Percentiles rank a stretch among this genome's conserved stretches.
phyloP scores from a whole-genome alignment of 1,140 invertebrate genomes.

The Diorhabda elongata region DNA sequence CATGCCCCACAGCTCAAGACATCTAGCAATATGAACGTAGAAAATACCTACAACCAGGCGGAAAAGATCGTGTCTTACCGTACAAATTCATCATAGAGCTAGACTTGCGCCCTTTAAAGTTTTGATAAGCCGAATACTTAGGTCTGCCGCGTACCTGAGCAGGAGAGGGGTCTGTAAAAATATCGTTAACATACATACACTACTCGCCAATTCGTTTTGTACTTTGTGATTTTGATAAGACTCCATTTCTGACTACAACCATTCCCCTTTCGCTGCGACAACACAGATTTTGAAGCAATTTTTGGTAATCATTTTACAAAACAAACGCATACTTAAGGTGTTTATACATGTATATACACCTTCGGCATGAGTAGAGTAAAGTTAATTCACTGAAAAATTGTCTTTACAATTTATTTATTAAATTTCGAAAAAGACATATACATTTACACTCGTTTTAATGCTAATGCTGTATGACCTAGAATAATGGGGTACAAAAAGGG shows the following conservation, averaged over 20 bases:
- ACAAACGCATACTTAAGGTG: no score
- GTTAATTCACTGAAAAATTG: no score
- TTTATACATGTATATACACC: no score
- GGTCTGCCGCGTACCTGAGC: constrained; percentile 70
- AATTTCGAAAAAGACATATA: no score
- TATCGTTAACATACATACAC: constrained; percentile 55
- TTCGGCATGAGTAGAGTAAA: no score
- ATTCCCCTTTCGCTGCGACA: constrained; percentile 8
- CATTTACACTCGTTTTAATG: no score
- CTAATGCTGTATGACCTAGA: no score
- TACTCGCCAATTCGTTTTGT: constrained; percentile 40
- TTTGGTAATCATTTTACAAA: not conserved
- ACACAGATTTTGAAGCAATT: constrained; percentile 22
- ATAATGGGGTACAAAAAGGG: no score
- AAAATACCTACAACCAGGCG: constrained; percentile 29
- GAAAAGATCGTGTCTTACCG: constrained; percentile 64
- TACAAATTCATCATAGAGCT: constrained; percentile 91
- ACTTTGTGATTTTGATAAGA: not conserved
- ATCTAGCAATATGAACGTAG: constrained; percentile 32
- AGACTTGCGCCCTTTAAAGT: constrained; percentile 83
- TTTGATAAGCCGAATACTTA: constrained; percentile 79
- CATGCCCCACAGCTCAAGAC: constrained; percentile 42
- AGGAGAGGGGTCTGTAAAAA: constrained; percentile 60
- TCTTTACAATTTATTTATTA: no score
- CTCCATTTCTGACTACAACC: not conserved